Evolutionary conservation across 2,888 invertebrate species (phyloP), one percentile per base, ranked within the genome.

Genomic region (Lasioglossum figueresi): DNA sequence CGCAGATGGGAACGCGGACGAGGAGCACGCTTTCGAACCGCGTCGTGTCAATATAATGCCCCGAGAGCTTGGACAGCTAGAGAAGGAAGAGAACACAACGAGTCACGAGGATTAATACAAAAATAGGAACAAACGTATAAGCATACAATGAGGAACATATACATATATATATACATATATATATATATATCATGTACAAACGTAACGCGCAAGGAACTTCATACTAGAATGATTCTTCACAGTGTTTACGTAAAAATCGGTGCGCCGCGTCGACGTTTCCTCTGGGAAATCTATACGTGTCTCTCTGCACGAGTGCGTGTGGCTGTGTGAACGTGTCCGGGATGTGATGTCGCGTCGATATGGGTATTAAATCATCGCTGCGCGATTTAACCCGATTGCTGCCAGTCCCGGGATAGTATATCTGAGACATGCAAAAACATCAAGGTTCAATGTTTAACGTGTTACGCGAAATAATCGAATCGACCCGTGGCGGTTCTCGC

Each of bases 111-210:
- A 81, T 80, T 82, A 91, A 91, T 91, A 92, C 90, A 93, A 92
- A 92, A 92, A 93, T 94, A 94, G 94, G 94, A 94, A 94, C 94
- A 93, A 93, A 93, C 82, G 84, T 83, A 82, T 89, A 89, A 89
- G 90, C 84, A 85, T 86, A 88, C 85, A 91, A 91, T 89, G 91
- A 94, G 94, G 94, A 94, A 94, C 94, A 93, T 94, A 68, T 37
- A 68, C 34, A 68, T 68, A 77, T 66, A 77, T 77, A 70, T 66
- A 78, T 84, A 94, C 94, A 93, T 94, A 68, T 37, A 68, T 19
- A 68, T 68, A 77, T 66, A 77, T 77, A 70, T 66, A 78, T 84
- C 85, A 88, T 91, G 88, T 90, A 90, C 85, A 89, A 86, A 93
- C 90, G 89, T 91, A 92, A 93, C 91, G 91, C 92, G 88, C 89